Base-by-base conservation (phyloP, 2,113 vertebrate species). In the Octodon degus region DNA sequence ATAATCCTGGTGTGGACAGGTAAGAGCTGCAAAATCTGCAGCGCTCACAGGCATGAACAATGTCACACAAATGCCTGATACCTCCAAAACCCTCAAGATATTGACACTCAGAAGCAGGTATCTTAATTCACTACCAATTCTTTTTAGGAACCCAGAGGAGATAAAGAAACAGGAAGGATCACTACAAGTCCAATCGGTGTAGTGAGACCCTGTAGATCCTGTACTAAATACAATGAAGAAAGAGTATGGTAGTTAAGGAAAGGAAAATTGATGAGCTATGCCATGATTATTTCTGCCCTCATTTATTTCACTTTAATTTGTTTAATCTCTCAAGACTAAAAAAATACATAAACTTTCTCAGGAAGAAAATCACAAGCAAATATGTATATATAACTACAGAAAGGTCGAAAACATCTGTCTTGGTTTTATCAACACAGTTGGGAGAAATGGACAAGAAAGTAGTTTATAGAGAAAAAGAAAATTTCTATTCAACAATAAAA, bases 181-280 rank as follows among this genome's bases (percentile, higher is more conserved):
- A n/a, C n/a, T n/a, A n/a, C n/a, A n/a, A n/a, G n/a, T n/a, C n/a
- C n/a, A n/a, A n/a, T n/a, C n/a, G n/a, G n/a, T n/a, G n/a, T n/a
- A n/a, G n/a, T n/a, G n/a, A n/a, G n/a, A n/a, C n/a, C n/a, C n/a
- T n/a, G n/a, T n/a, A n/a, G n/a, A n/a, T n/a, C n/a, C n/a, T n/a
- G n/a, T n/a, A n/a, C n/a, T n/a, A n/a, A 94, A 86, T 27, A 91
- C 10, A 94, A 88, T 43, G 37, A 90, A 90, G 50, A 37, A 90
- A n/a, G n/a, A 80, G 16, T 30, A 40, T 87, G 19, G n/a, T 79
- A 40, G 12, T 10, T 25, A 11, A 6, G 25, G 10, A 63, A 70
- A 25, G 25, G 16, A 81, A 88, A 85, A 91, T 4, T 53, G 77
- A 62, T 88, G 24, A 9, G 8, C n/a, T 37, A 43, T 60, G 53